A percentile compares a stretch with the other conserved stretches of the same genome.
These are phyloP conservation scores for Anolis apletophallus DNA, from an alignment of 2,797 vertebrate genomes.

Conservation along the genomic window DNA sequence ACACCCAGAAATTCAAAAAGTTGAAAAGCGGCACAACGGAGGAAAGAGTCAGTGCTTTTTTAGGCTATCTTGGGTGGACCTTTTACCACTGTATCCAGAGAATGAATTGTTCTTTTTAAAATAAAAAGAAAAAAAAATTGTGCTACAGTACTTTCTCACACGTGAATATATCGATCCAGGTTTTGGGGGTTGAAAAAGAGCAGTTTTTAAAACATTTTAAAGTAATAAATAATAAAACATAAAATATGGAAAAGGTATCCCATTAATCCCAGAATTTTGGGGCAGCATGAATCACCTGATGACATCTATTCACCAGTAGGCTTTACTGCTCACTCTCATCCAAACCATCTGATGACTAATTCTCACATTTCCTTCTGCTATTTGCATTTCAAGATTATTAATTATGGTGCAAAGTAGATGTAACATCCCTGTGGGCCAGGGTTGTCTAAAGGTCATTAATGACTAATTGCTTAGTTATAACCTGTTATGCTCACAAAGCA, in stretches of 20 bases:
- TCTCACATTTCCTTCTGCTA: neutral
- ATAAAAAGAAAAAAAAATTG: too few species aligned
- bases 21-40: too few species aligned
- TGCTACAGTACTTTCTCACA: too few species aligned
- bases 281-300: too few species aligned
- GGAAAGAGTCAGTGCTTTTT: too few species aligned
- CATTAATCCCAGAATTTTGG: neutral
- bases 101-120: too few species aligned
- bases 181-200: neutral
- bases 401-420: neutral
- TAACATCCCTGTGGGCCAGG: neutral
- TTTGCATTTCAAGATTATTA: neutral
- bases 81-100: too few species aligned
- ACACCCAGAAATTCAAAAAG: too few species aligned
- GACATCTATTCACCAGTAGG: too few species aligned
- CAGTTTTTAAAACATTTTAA: neutral
- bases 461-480: neutral
- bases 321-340: neutral
- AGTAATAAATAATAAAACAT: neutral
- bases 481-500: neutral
- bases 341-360: neutral
- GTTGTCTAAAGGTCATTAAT: neutral
- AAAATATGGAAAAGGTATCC: neutral
- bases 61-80: too few species aligned
- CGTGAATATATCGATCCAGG: too few species aligned